These are phyloP conservation scores for Heptranchias perlo DNA, from an alignment of 2,113 vertebrate species.

Conservation along the genomic window DNA sequence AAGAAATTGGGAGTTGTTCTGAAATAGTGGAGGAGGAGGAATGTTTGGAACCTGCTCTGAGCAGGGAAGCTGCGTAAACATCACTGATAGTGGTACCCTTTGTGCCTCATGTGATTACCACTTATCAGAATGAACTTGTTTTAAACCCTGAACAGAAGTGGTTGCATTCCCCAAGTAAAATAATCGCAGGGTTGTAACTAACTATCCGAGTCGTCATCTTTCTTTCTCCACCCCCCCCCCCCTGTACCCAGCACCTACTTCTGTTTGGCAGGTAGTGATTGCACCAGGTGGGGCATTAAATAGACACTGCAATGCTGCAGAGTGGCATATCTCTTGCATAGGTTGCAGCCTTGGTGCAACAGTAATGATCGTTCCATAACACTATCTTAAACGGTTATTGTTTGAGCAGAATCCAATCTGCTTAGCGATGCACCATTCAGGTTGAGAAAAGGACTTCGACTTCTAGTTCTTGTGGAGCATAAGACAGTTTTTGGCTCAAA, in stretches of 20 bases:
- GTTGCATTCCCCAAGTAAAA: neutral
- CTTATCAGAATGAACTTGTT: neutral
- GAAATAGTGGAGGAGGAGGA: neutral
- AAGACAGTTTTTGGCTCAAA: neutral
- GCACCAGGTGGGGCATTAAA: neutral
- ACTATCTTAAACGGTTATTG: neutral
- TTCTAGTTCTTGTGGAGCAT: neutral
- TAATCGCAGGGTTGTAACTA: neutral
- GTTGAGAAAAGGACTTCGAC: neutral
- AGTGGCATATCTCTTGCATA: neutral
- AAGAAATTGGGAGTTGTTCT: neutral
- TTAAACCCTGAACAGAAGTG: neutral
- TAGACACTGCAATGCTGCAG: neutral
- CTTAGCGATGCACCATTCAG: neutral
- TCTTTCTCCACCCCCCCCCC: neutral
- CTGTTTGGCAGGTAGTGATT: neutral
- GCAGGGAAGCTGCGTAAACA: neutral
- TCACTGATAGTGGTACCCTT: neutral
- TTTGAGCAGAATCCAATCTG: neutral
- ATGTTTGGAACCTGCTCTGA: neutral
- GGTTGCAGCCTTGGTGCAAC: neutral
- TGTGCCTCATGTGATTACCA: neutral
- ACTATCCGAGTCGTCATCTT: neutral
- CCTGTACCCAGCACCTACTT: no score
- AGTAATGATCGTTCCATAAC: neutral